Base-by-base conservation (phyloP, 2,113 vertebrate genomes). In the Brienomyrus longianalis region DNA sequence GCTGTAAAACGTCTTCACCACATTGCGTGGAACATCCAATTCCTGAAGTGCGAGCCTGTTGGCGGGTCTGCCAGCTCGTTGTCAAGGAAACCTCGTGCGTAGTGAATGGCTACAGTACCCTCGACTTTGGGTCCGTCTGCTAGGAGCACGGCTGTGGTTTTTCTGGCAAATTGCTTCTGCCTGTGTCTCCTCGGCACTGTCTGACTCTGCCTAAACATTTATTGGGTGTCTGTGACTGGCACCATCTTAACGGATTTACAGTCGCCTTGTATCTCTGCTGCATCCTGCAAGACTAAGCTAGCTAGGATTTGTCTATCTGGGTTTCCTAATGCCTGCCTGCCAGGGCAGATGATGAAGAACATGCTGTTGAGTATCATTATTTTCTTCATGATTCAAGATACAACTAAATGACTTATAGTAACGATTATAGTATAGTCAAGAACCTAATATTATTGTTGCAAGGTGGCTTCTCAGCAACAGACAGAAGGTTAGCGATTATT, bases 21-120 rank as follows among this genome's bases (percentile, higher is more conserved):
- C 19, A 31, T n/a, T 8, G 13, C 9, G 51, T 27, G 85, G 50
- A 87, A 87, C 51, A 51, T 86, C 27, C 51, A 87, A 50, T 87
- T 87, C 31, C 51, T 87, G 13, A 54, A 54, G 15, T 87, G 85
- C 39, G 51, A 87, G 51, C 85, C 51, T 5, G 85, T n/a, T 39
- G 51, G 51, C 27, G n/a, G 10, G 51, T 87, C 51, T 54, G 85
- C 45, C 50, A 51, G 15, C n/a, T n/a, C 50, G 84, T 87, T 87
- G 85, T 87, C 85, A 87, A 87, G 85, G 85, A 87, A 87, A 87
- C 85, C 27, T 54, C 48, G 31, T 35, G n/a, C 50, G 0, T 48
- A 86, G 23, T 51, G 47, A 87, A 52, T 87, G 85, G 51, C 51
- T 87, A 87, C 27, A 54, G 85, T 87, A 54, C 3, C 51, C 23